A percentile compares a stretch with the other conserved stretches of the same genome.
phyloP scores from a whole-genome alignment of 2,797 vertebrate species.

The Acanthiza pusilla region DNA sequence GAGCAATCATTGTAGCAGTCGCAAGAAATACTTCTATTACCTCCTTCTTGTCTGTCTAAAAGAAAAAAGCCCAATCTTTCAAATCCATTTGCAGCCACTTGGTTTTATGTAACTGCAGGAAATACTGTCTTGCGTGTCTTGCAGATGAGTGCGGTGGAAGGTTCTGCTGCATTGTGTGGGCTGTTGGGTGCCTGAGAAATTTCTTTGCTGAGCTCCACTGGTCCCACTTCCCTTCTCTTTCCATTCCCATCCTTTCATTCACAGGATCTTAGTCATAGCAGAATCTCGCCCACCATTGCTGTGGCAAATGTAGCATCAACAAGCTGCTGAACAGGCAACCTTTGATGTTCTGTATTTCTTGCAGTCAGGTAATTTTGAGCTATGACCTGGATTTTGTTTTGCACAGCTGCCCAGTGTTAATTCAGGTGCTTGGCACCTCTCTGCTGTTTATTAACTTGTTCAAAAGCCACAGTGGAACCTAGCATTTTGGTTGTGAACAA shows the following conservation, averaged over 20 bases:
- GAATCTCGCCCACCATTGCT: neutral
- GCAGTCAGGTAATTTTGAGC: neutral
- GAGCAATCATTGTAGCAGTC: neutral
- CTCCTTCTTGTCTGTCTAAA: neutral
- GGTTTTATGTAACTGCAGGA: neutral
- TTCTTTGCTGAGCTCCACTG: neutral
- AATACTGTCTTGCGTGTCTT: neutral
- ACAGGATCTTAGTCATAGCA: neutral
- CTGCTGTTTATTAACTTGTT: neutral
- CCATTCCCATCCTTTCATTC: neutral
- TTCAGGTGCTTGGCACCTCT: neutral
- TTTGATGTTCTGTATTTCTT: neutral
- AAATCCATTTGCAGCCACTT: neutral
- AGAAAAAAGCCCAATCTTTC: neutral
- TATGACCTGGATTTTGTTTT: neutral
- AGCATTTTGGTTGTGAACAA: neutral
- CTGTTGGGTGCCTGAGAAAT: neutral
- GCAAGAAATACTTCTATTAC: neutral
- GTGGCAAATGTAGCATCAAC: neutral
- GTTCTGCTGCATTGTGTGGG: neutral
- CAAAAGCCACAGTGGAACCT: neutral
- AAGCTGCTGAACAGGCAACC: neutral
- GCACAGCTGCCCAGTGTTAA: neutral
- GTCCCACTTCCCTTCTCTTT: neutral
- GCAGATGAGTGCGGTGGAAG: neutral